These are phyloP conservation scores for Cydia amplana DNA, from an alignment of 1,140 invertebrate genomes.

Conservation along the genomic window DNA sequence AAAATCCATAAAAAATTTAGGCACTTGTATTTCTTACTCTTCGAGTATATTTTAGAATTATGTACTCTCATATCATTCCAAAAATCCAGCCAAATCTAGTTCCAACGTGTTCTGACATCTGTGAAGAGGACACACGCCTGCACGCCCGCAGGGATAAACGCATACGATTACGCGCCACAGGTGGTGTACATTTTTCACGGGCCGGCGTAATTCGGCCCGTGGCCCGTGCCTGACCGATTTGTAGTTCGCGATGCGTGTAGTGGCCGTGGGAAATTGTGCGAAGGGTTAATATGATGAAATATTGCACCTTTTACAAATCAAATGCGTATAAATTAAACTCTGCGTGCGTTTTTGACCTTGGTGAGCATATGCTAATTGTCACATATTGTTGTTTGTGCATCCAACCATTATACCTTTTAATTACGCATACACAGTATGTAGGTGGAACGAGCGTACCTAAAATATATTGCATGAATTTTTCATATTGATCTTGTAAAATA, in stretches of 20 bases:
- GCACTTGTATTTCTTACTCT: too few species aligned
- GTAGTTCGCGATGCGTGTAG: slow-evolving; percentile 47
- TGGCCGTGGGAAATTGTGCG: slow-evolving; percentile 52
- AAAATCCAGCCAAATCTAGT: not conserved
- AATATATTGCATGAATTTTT: too few species aligned
- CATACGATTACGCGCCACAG: slow-evolving; percentile 76
- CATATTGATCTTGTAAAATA: too few species aligned
- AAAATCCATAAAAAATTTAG: too few species aligned
- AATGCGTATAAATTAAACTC: too few species aligned
- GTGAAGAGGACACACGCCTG: slow-evolving; percentile 42
- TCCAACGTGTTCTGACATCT: not conserved
- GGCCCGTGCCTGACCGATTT: slow-evolving; percentile 56
- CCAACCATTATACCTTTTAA: too few species aligned
- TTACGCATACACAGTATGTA: too few species aligned
- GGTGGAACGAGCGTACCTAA: too few species aligned
- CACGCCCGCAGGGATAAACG: slow-evolving; percentile 69
- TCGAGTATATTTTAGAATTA: too few species aligned
- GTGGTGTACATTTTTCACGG: slow-evolving; percentile 76
- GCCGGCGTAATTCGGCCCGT: slow-evolving; percentile 63
- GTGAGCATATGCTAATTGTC: not conserved
- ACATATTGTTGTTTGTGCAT: not conserved
- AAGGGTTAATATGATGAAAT: not conserved
- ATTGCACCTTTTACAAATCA: not conserved
- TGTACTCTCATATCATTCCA: not conserved
- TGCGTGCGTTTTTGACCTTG: not conserved